Percentiles rank a stretch among this genome's conserved stretches.
phyloP scores from a whole-genome alignment of 2,797 vertebrate genomes.

The Dicrostonyx torquatus region DNA sequence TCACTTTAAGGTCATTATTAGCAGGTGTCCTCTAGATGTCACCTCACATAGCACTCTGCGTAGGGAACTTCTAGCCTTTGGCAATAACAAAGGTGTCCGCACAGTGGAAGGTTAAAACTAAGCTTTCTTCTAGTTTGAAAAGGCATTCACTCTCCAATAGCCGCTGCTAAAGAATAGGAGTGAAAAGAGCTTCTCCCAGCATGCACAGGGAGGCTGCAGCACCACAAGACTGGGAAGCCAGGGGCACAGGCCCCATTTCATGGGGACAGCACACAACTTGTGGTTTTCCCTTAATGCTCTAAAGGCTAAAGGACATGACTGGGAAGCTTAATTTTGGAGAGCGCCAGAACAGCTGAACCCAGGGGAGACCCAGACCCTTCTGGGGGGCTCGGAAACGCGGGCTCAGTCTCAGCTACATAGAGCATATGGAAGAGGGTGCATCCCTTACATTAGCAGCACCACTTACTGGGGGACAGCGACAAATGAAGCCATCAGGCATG shows the following conservation, averaged over 20 bases:
- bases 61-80: not conserved
- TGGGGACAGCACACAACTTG: not conserved
- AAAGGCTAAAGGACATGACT: not conserved
- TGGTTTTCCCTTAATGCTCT: not conserved
- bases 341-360: not conserved
- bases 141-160: not conserved
- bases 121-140: constrained; percentile 52
- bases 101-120: not conserved
- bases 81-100: not conserved
- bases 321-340: not conserved
- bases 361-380: not conserved
- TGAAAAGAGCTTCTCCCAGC: fast-evolving
- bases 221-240: not conserved
- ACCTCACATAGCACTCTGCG: fast-evolving
- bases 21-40: not conserved
- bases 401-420: not conserved
- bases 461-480: constrained; percentile 91
- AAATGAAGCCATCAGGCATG: constrained; percentile 92
- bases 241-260: not conserved
- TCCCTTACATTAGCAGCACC: not conserved
- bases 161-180: not conserved
- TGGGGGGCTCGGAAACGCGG: not conserved
- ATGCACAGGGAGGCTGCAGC: not conserved
- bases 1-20: not conserved
- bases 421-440: not conserved